Conservation (phyloP, 2,888 invertebrate species). For the Mythimna loreyi region DNA sequence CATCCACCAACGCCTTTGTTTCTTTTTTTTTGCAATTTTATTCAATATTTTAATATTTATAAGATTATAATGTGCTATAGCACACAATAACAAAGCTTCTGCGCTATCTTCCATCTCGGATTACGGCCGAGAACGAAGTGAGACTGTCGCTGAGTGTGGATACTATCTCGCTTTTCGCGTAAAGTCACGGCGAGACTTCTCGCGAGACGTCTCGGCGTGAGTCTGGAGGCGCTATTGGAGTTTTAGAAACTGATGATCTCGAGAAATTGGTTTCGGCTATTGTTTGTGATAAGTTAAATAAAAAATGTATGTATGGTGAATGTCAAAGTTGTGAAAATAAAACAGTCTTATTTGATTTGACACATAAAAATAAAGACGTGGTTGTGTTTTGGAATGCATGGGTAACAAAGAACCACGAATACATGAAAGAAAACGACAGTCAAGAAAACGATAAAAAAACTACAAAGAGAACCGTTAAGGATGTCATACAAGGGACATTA, state of each 20-base stretch:
- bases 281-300: slow-evolving; percentile 13
- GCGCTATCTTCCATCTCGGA: too few relatives aligned
- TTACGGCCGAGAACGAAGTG: too few relatives aligned
- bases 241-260: slow-evolving; percentile 19
- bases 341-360: slow-evolving; percentile 14
- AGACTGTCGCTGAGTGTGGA: too few relatives aligned
- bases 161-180: too few relatives aligned
- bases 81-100: too few relatives aligned
- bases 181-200: too few relatives aligned
- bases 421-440: slow-evolving; percentile 5
- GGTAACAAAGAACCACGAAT: slow-evolving; percentile 18
- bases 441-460: slow-evolving; percentile 4
- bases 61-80: too few relatives aligned
- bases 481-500: slow-evolving; percentile 18
- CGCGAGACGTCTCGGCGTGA: too few relatives aligned
- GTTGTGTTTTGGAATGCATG: slow-evolving; percentile 17
- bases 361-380: slow-evolving; percentile 10
- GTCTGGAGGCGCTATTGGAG: too few relatives aligned
- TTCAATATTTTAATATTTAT: too few relatives aligned
- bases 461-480: slow-evolving; percentile 13
- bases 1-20: too few relatives aligned
- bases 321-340: slow-evolving; percentile 19
- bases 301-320: slow-evolving; percentile 23
- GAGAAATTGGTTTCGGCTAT: slow-evolving; percentile 15
- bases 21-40: too few relatives aligned